phyloP scores from a whole-genome alignment of 53 echinoderm and acorn worm genomes.

The Luidia sarsii region DNA sequence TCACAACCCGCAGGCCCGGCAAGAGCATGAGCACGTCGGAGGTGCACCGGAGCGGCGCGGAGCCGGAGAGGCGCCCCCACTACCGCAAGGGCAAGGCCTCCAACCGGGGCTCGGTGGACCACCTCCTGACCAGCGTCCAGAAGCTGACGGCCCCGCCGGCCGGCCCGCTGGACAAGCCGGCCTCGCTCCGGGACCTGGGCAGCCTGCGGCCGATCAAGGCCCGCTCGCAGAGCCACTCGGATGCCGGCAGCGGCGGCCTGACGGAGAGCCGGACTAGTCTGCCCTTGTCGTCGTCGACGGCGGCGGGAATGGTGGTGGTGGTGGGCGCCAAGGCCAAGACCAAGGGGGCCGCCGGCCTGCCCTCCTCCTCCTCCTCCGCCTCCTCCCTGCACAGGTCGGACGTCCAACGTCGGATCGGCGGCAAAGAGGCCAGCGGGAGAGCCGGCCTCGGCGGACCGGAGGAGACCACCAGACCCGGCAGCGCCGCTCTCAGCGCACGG shows the following conservation, averaged over 20 bases:
- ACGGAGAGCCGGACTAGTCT: constrained; percentile 55
- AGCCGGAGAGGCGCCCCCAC: constrained; percentile 22
- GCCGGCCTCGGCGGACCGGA: constrained; percentile 19
- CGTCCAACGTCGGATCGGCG: constrained; percentile 43
- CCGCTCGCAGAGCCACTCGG: constrained; percentile 31
- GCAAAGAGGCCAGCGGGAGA: constrained; percentile 38
- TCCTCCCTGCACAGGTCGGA: constrained; percentile 39
- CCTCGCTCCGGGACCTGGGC: constrained; percentile 4
- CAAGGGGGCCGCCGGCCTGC: background rate
- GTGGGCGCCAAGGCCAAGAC: constrained; percentile 32
- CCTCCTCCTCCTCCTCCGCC: constrained; percentile 10
- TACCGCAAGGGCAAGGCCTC: constrained; percentile 45
- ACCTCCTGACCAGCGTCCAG: constrained; percentile 37
- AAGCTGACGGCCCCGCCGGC: constrained; percentile 14
- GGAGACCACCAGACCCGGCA: constrained; percentile 39
- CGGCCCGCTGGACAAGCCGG: constrained; percentile 12
- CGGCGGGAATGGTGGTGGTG: no score
- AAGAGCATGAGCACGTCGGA: constrained; percentile 34
- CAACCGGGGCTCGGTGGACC: constrained; percentile 31
- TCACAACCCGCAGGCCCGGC: no score
- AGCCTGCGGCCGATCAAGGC: constrained; percentile 24
- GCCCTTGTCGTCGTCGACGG: constrained; percentile 26
- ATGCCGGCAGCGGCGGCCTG: constrained; percentile 10
- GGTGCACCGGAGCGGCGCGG: constrained; percentile 29
- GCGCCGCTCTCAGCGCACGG: constrained; percentile 2